Evolutionary conservation across 2,113 vertebrate genomes (phyloP).

Genomic region (Falco punctatus): DNA sequence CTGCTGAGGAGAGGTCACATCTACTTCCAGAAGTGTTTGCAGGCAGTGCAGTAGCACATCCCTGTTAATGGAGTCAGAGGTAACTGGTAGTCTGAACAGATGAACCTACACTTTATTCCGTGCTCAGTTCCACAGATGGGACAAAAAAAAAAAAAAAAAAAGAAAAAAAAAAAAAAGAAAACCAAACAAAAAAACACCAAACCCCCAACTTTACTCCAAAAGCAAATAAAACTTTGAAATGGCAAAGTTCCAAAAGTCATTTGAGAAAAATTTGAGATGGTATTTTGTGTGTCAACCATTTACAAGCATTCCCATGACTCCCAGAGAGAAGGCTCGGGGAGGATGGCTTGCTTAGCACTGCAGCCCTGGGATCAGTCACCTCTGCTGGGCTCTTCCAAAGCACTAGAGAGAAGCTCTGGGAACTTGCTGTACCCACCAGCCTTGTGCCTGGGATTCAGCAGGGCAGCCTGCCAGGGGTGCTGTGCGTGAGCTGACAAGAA

Average conservation of each 20-base stretch:
- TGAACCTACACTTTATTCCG: not conserved
- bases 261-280: not conserved
- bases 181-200: too few relatives aligned
- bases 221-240: not conserved
- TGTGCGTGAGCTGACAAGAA: not conserved
- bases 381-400: not conserved
- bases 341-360: not conserved
- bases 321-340: not conserved
- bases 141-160: not conserved
- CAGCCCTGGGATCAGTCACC: not conserved
- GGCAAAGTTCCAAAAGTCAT: not conserved
- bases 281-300: not conserved
- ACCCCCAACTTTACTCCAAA: not conserved
- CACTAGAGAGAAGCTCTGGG: not conserved
- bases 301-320: not conserved
- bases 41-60: not conserved
- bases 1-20: not conserved
- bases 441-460: not conserved
- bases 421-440: not conserved
- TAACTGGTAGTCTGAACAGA: not conserved
- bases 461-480: slow-evolving; percentile 23
- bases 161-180: not conserved
- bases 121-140: not conserved
- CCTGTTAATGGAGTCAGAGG: not conserved
- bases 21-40: not conserved